Evolutionary conservation across 1,140 invertebrate genomes (phyloP), one percentile per base, ranked within the genome.

Genomic region (Scaptomyza graminum): DNA sequence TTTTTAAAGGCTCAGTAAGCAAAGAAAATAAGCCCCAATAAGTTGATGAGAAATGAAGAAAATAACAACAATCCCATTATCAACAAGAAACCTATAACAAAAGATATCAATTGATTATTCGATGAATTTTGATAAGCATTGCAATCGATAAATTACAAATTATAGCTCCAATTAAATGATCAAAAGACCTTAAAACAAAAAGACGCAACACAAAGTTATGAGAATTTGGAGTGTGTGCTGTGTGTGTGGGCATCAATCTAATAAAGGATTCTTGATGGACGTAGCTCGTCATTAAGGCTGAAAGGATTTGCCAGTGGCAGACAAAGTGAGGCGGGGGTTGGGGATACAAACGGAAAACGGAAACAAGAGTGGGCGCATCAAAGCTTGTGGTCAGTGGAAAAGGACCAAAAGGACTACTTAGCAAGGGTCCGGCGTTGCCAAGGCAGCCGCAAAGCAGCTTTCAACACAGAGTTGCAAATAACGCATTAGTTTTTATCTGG

Each of bases 401-500:
- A 70, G 63, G 8, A 54, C 41, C 57, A 22, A 60, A 56, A 74
- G 69, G 54, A 74, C 70, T 68, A 68, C 64, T 61, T 57, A 62
- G 44, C 34, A 51, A 34, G 34, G 54, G 59, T 57, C 25, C 41
- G 50, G 46, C 52, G 57, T 63, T 57, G 59, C 59, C 46, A 57
- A 34, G 57, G 71, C 59, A 63, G 39, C 65, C 66, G 28, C 65
- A 74, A 74, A 74, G 66, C 71, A 16, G 59, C 66, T 74, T 74
- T 73, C 43, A 59, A 16, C 54, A 31, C 31, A 34, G 7, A 68
- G 55, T 61, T 50, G 64, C 62, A 72, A 52, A 72, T 57, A 52
- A 37, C 47, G 49, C 49, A 72, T 67, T 56, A 28, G 50, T 49
- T 57, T 57, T 62, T 39, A 39, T 51, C 11, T 69, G 25, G 41